Evolutionary conservation across 2,797 vertebrate species (phyloP).

Genomic region (Anniella stebbinsi): DNA sequence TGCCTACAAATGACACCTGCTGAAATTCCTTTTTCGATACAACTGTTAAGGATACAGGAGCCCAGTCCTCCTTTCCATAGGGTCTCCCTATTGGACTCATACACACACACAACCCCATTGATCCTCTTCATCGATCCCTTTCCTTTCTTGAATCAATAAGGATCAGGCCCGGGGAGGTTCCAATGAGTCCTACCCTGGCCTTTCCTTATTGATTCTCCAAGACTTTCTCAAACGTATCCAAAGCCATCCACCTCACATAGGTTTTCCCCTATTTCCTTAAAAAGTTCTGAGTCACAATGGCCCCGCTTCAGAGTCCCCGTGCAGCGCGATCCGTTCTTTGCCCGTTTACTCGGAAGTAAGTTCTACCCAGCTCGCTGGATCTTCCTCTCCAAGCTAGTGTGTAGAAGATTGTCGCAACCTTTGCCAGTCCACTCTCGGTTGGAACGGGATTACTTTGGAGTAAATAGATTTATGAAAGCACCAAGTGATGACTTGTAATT

Average conservation of each 20-base stretch:
- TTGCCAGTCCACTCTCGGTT: neutral
- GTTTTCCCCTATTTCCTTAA: neutral
- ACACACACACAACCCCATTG: no score
- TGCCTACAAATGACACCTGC: no score
- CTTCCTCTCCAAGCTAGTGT: neutral
- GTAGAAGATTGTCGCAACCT: neutral
- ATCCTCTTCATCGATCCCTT: neutral
- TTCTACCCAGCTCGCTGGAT: neutral
- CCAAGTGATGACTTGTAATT: neutral
- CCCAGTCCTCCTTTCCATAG: no score
- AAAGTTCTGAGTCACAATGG: neutral
- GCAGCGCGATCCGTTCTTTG: neutral
- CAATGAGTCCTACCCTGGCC: no score
- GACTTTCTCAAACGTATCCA: neutral
- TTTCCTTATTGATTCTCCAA: no score
- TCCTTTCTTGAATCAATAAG: neutral
- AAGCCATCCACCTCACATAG: neutral
- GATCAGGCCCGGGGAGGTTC: neutral
- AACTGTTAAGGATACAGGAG: no score
- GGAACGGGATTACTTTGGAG: neutral
- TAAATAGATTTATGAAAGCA: neutral
- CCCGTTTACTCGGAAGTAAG: neutral
- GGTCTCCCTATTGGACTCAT: neutral
- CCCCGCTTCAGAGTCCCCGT: neutral
- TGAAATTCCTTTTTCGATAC: no score